A percentile compares a stretch with the other conserved stretches of the same genome.
Evolutionary conservation across 1,140 invertebrate genomes (phyloP).

Genomic region (Amphibalanus amphitrite): DNA sequence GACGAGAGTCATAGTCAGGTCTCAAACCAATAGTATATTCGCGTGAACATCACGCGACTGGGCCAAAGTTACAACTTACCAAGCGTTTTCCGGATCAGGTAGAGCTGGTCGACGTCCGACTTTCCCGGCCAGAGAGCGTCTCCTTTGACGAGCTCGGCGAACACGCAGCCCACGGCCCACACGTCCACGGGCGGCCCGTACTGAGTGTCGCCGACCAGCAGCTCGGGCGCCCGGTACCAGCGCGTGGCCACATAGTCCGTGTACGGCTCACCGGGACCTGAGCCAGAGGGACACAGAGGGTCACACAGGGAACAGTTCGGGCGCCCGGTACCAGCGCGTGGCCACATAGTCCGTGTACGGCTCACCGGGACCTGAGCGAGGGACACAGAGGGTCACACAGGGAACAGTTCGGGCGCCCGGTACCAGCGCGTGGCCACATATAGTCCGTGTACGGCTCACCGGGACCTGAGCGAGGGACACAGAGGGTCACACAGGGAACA

Average conservation of each 20-base stretch:
- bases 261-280: constrained; percentile 81
- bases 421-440: constrained; percentile 98
- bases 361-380: constrained; percentile 64
- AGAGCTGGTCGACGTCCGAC: constrained; percentile 95
- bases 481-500: too few species aligned
- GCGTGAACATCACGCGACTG: too few species aligned
- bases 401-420: too few species aligned
- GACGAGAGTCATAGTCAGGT: too few species aligned
- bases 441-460: constrained; percentile 99
- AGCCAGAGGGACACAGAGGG: too few species aligned
- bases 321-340: constrained; percentile 93
- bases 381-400: too few species aligned
- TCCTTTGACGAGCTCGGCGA: constrained; percentile 86
- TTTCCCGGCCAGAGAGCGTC: constrained; percentile 94
- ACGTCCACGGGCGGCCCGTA: constrained; percentile 95
- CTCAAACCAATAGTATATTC: too few species aligned
- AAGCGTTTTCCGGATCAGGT: constrained; percentile 74
- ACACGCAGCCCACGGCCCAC: constrained; percentile 86
- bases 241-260: constrained; percentile 98
- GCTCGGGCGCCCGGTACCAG: constrained; percentile 93
- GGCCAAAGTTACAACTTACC: too few species aligned
- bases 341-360: constrained; percentile 99
- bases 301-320: too few species aligned
- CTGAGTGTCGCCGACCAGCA: constrained; percentile 90
- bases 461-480: constrained; percentile 46